phyloP scores from a whole-genome alignment of 2,888 invertebrate species.

The Pemphredon lugubris region DNA sequence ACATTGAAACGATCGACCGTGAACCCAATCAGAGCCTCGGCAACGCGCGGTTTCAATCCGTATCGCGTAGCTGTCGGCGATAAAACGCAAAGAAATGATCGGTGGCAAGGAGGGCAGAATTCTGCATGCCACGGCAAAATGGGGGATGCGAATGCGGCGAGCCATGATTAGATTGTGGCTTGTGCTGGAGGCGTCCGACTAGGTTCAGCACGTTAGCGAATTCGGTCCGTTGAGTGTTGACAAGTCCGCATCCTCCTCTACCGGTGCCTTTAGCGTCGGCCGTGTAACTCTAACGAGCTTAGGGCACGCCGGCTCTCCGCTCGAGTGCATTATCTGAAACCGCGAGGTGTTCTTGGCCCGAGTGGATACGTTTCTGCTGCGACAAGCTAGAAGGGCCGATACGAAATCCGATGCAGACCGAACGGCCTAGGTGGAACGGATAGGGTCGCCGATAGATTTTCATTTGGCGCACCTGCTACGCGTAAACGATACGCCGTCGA shows the following conservation, averaged over 20 bases:
- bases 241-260: constrained; percentile 76
- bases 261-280: constrained; percentile 73
- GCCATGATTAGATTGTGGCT: constrained; percentile 79
- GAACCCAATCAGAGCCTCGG: background rate
- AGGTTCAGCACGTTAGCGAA: constrained; percentile 79
- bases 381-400: constrained; percentile 33
- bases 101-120: constrained; percentile 35
- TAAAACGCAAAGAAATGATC: constrained; percentile 41
- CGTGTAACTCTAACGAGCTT: constrained; percentile 80
- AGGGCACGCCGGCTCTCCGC: constrained; percentile 66
- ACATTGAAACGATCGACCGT: too few relatives aligned
- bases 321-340: constrained; percentile 68
- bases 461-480: constrained; percentile 50
- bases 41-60: background rate
- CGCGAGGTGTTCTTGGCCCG: constrained; percentile 64
- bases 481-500: constrained; percentile 45
- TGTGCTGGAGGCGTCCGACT: constrained; percentile 77
- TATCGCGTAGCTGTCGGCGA: background rate
- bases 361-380: constrained; percentile 56
- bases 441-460: constrained; percentile 44
- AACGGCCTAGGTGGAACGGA: constrained; percentile 40
- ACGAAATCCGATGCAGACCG: constrained; percentile 41
- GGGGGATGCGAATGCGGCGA: constrained; percentile 76
- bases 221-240: constrained; percentile 78
- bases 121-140: constrained; percentile 64